Evolutionary conservation across 64 coral and sea anemone species (phyloP), one percentile per base, ranked within the genome.

Genomic region (Cladopsammia gracilis): DNA sequence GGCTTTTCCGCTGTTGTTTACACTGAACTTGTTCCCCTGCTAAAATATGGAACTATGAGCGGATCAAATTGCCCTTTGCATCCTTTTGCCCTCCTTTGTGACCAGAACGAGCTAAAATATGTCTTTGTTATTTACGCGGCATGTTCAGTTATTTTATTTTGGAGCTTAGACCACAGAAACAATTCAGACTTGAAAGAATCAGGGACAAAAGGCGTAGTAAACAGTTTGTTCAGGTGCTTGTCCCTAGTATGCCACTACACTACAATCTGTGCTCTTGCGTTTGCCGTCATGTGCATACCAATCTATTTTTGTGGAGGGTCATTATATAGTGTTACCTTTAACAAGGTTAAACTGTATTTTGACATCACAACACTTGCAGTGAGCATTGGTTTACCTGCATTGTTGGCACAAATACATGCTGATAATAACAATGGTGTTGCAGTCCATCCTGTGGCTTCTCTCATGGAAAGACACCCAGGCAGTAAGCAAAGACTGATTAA

Each of bases 61-160:
- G 58, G 43, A 46, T 7, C 15, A 84, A 84, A 84, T 45, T 84
- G 80, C n/a, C 80, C 80, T 68, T 24, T 34, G 10, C 80, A 84
- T 66, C 22, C 61, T 10, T 68, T 84, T 62, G 49, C 61, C 49
- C 3, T 84, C 15, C 80, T 84, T n/a, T 50, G 80, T 42, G 80
- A 7, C 7, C 62, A 24, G 20, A 68, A 49, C 7, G 62, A 67
- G 43, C 19, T 69, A 1, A 84, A 84, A 84, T 65, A 18, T 68
- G 3, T 14, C 14, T 84, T 67, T 84, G 9, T 47, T 12, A 7
- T 10, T 20, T 84, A 67, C 45, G 20, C 19, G 44, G 44, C 16
- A 9, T 68, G 62, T 47, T 67, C 80, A 49, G 14, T 50, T n/a
- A 45, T 64, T 64, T 47, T 84, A 20, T 84, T 82, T 82, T 64